Conservation (phyloP, 2,797 vertebrate genomes). For the Myotis planiceps region DNA sequence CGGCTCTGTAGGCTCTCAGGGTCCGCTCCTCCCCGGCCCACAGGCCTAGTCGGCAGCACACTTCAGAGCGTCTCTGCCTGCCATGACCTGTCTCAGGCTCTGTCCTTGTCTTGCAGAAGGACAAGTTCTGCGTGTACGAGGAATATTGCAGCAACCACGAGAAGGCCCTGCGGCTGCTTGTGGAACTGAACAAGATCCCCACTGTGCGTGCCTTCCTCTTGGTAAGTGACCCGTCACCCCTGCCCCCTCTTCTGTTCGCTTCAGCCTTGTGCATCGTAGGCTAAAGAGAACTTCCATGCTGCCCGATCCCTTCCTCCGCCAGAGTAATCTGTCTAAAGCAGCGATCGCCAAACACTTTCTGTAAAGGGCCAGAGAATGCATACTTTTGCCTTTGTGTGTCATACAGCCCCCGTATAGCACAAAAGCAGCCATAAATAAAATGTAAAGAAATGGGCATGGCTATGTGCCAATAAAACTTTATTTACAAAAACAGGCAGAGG, state of each 20-base stretch:
- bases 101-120: conserved; percentile 90
- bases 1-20: background rate
- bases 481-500: background rate
- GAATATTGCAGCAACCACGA: conserved; percentile 99
- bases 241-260: background rate
- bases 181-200: conserved; percentile 98
- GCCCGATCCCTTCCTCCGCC: background rate
- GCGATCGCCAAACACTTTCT: background rate
- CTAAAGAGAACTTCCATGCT: too few relatives aligned
- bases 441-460: background rate
- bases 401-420: background rate
- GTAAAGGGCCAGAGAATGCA: background rate
- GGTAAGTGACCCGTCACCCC: conserved; percentile 88
- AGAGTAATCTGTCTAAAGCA: background rate
- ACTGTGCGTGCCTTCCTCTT: conserved; percentile 95
- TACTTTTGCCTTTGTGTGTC: background rate
- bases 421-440: background rate
- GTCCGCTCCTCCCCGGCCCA: background rate
- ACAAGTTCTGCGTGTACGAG: conserved; percentile 95
- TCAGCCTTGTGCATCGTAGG: background rate
- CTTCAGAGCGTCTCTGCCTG: background rate
- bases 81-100: background rate
- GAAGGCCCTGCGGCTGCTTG: conserved; percentile 96
- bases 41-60: fast-evolving
- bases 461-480: conserved; percentile 26